phyloP scores from a whole-genome alignment of 2,113 vertebrate genomes.

The Corapipo altera region DNA sequence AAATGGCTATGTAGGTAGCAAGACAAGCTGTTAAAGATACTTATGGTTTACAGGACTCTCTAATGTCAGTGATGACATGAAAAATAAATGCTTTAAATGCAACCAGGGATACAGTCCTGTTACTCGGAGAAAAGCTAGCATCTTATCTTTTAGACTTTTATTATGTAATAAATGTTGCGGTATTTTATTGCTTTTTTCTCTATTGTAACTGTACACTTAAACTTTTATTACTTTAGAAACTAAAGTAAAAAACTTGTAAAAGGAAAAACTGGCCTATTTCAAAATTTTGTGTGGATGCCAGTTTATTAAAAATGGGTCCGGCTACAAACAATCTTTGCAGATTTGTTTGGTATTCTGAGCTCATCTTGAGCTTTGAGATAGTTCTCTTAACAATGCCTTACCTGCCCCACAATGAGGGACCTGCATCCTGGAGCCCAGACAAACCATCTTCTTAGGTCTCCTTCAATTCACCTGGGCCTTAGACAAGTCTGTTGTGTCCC shows the following conservation, averaged over 20 bases:
- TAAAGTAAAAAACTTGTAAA: not conserved
- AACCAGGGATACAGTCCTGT: not conserved
- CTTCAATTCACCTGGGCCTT: not conserved
- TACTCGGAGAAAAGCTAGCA: not conserved
- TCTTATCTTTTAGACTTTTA: not conserved
- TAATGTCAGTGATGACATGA: not conserved
- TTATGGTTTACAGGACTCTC: not conserved
- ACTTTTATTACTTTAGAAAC: not conserved
- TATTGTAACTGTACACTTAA: not conserved
- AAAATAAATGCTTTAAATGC: slow-evolving; percentile 7
- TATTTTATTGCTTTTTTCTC: not conserved
- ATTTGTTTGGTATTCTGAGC: not conserved
- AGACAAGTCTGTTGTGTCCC: not conserved
- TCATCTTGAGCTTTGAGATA: not conserved
- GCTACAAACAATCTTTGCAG: not conserved
- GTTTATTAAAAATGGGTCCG: not conserved
- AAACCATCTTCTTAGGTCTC: not conserved
- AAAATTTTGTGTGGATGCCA: not conserved
- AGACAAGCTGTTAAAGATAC: slow-evolving; percentile 26
- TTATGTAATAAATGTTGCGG: not conserved
- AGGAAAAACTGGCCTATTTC: not conserved
- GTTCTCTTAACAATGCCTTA: not conserved
- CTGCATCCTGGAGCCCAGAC: not conserved
- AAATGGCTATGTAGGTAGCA: not conserved
- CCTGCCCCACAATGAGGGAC: not conserved